phyloP scores from a whole-genome alignment of 2,888 invertebrate genomes.

The Pegoplata infirma region DNA sequence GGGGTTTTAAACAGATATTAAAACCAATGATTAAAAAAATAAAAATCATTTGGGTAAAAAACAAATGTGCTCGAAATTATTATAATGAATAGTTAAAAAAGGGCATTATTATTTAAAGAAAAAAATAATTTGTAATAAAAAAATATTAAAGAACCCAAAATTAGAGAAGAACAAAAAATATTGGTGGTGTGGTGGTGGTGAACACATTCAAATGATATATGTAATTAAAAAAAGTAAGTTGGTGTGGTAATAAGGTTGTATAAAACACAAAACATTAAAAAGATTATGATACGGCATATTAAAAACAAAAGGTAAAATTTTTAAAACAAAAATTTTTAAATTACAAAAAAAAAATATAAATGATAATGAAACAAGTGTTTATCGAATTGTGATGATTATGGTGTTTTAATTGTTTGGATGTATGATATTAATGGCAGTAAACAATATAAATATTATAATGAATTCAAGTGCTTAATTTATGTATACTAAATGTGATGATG shows the following conservation, averaged over 20 bases:
- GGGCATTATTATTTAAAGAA: slow-evolving; percentile 43
- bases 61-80: slow-evolving; percentile 51
- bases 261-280: slow-evolving; percentile 28
- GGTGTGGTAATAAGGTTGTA: slow-evolving; percentile 22
- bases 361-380: background rate
- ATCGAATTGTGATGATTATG: background rate
- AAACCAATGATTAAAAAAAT: slow-evolving; percentile 40
- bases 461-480: background rate
- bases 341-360: background rate
- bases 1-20: slow-evolving; percentile 10
- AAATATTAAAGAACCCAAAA: slow-evolving; percentile 31
- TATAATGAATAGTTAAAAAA: slow-evolving; percentile 40
- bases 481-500: too few relatives aligned
- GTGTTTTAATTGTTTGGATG: background rate
- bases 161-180: slow-evolving; percentile 37
- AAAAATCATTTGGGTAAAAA: background rate
- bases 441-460: background rate
- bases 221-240: slow-evolving; percentile 23
- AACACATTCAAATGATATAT: slow-evolving; percentile 60
- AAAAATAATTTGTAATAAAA: slow-evolving; percentile 36
- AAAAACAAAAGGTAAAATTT: slow-evolving; percentile 37
- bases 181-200: slow-evolving; percentile 32
- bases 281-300: slow-evolving; percentile 42
- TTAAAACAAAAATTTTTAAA: slow-evolving; percentile 3
- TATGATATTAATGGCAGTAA: background rate